Evolutionary conservation across 2,888 invertebrate genomes (phyloP), one percentile per base, ranked within the genome.

Genomic region (Villa cingulata): DNA sequence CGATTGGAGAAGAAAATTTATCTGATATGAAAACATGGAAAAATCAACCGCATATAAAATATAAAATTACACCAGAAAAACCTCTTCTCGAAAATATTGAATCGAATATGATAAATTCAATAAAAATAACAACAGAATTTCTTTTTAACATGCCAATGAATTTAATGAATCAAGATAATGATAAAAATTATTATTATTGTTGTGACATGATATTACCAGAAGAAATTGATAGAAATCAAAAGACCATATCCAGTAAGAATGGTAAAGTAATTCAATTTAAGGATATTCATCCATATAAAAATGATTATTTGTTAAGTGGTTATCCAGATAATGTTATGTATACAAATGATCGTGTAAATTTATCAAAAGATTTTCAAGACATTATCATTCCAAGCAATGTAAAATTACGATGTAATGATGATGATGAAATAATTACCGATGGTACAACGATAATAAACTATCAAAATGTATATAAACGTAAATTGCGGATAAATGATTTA

Each of bases 1-100:
- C 2, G 12, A 32, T 32, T 9, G 7, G 39, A 27, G 14, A 14
- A 20, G 29, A 46, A 38, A 20, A 20, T 36, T 2, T 1, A 27
- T 27, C 1, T 10, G 36, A 48, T 16, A 29, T 48, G 4, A 39
- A 37, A 34, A 45, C 42, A 12, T 17, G 34, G 32, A 29, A 37
- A 17, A 45, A 50, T 37, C 27, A 37, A 29, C 38, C 47, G 4
- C 45, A 38, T 20, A 27, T 50, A 2, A 50, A 42, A n/a, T 50
- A 42, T 29, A n/a, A 15, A 5, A 17, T 50, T 10, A 20, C 47
- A 10, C 20, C 40, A 12, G 37, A 43, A 3, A 42, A 45, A 9
- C 45, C 50, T n/a, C 15, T 50, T 5, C 9, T 50, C 16, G 7
- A 5, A 5, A 12, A 32, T 32, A 12, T 32, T 12, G 20, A 41